A percentile compares a stretch with the other conserved stretches of the same genome.
phyloP scores from a whole-genome alignment of 2,797 vertebrate genomes.

The Heterohyrax brucei region DNA sequence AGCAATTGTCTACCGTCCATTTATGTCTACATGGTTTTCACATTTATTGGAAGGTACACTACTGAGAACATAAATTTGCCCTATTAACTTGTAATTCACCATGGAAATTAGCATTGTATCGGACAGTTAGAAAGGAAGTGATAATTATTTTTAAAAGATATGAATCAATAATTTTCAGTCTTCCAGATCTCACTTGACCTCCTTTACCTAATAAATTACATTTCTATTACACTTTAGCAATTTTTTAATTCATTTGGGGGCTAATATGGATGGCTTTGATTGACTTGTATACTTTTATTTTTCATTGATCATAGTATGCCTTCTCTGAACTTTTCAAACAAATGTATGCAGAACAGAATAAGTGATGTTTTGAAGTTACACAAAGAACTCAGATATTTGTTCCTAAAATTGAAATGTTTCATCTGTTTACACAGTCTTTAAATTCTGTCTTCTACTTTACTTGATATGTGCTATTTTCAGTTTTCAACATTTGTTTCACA shows the following conservation, averaged over 20 bases:
- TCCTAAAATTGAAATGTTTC: conserved; percentile 28
- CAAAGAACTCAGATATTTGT: not conserved
- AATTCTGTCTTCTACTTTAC: not conserved
- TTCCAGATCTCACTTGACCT: conserved; percentile 12
- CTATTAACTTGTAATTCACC: conserved; percentile 49
- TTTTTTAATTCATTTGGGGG: conserved; percentile 18
- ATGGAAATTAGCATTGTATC: not conserved
- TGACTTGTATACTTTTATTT: not conserved
- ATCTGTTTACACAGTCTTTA: not conserved
- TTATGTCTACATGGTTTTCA: not conserved
- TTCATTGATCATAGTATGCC: conserved; percentile 18
- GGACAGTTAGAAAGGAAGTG: conserved; percentile 28
- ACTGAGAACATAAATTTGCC: not conserved
- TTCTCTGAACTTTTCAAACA: conserved; percentile 4
- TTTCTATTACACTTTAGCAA: not conserved
- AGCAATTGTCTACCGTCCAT: not conserved
- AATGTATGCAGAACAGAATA: not conserved
- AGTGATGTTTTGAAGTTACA: not conserved
- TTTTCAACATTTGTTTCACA: not conserved
- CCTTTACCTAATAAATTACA: not conserved
- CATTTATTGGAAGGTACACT: not conserved
- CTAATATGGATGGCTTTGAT: not conserved
- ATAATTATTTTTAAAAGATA: conserved; percentile 65
- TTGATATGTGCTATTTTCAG: not conserved
- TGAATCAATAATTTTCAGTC: not conserved